These are phyloP conservation scores for Drosophila pachea DNA, from an alignment of 1,140 invertebrate genomes.

Conservation along the genomic window DNA sequence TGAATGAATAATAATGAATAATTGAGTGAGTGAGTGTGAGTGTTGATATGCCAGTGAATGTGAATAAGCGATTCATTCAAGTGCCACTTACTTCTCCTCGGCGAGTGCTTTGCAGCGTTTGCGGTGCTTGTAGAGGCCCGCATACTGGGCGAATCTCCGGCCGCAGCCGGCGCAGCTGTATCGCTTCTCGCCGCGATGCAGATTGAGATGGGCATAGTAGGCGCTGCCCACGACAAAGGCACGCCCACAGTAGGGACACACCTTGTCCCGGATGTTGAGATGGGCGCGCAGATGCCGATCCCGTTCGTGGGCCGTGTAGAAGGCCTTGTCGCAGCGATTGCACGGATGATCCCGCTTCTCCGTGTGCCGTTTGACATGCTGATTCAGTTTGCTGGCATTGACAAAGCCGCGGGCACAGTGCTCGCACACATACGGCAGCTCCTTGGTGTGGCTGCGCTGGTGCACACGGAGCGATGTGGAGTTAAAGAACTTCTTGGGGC, in stretches of 20 bases:
- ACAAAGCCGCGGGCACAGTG: conserved; percentile 67
- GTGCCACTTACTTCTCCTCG: conserved; percentile 23
- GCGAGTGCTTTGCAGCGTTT: conserved; percentile 51
- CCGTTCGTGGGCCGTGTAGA: conserved; percentile 78
- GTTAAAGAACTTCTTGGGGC: conserved; percentile 71
- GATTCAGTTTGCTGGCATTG: conserved; percentile 80
- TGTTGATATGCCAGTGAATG: background rate
- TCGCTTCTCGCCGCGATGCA: conserved; percentile 81
- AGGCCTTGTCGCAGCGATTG: conserved; percentile 84
- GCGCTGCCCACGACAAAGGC: conserved; percentile 81
- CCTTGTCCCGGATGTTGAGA: conserved; percentile 69
- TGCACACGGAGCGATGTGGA: conserved; percentile 58
- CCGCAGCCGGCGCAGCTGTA: conserved; percentile 80
- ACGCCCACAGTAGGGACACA: conserved; percentile 82
- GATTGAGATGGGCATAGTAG: conserved; percentile 81
- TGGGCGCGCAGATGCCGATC: conserved; percentile 63
- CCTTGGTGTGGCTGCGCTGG: conserved; percentile 69
- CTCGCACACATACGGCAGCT: conserved; percentile 68
- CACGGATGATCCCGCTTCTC: conserved; percentile 87
- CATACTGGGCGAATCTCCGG: conserved; percentile 81
- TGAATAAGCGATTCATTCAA: background rate
- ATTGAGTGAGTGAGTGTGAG: background rate
- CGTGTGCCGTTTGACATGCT: conserved; percentile 82
- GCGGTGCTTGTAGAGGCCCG: conserved; percentile 81
- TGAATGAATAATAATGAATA: background rate